Evolutionary conservation across 1,140 invertebrate genomes (phyloP), one percentile per base, ranked within the genome.

Genomic region (Pararge aegeria): DNA sequence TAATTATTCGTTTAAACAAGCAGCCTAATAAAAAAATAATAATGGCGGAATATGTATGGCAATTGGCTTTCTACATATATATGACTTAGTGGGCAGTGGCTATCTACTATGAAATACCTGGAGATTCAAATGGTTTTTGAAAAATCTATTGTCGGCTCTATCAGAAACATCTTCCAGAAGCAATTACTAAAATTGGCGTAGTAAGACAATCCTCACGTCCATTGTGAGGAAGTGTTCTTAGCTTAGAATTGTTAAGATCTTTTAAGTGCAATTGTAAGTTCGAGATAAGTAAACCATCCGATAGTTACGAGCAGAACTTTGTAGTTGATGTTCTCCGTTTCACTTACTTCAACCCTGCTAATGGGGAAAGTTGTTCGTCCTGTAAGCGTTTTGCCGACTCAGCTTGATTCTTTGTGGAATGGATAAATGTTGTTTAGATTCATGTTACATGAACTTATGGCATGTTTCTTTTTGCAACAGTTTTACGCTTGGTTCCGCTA

Each of bases 341-440:
- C 44, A 34, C 29, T 44, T 49, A 19, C 29, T 49, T 40, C 13
- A 30, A 61, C 64, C 34, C 44, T 59, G 18, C 55, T 75, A 75
- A 78, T 78, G 68, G 75, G 68, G 64, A 78, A 78, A 78, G 60
- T 78, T 78, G 61, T n/a, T 18, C 18, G 64, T 60, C 50, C 55
- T 54, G 21, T 42, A 50, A 66, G 46, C 55, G 64, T 48, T 50
- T 61, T 66, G 44, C 60, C 58, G 61, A 48, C 13, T 42, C 15
- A 5, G 16, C 15, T 13, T 16, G 15, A 34, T 34, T 34, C 30
- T 34, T 34, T 34, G 30, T 34, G n/a, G 7, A 34, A 34, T 34
- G 30, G 30, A 34, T 12, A 34, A 34, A 34, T 34, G 34, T 16
- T 54, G 27, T 10, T 61, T 38, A 42, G 30, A 42, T 61, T 60